Evolutionary conservation across 2,113 vertebrate genomes (phyloP), one percentile per base, ranked within the genome.

Genomic region (Columbina picui): DNA sequence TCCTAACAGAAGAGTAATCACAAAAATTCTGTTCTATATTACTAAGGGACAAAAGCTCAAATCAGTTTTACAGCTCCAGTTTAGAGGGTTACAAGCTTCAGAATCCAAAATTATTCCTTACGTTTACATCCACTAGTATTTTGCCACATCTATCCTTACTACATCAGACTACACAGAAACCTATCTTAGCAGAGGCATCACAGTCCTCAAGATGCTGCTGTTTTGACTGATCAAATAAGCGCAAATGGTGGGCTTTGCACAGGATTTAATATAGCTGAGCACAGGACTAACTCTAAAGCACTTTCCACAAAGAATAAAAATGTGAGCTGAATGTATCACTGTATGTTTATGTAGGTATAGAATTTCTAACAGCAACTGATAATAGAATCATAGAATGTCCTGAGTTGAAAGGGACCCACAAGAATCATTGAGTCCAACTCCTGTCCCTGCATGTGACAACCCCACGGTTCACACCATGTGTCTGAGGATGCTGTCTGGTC

Each of bases 251-350:
- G 89, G 39, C 52, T 93, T 96, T 90, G 27, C 34, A 78, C 30
- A 50, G 30, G 68, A 89, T 96, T 96, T 78, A 77, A 76, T 82
- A 96, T n/a, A 95, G 88, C n/a, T 88, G 84, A 95, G 47, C 52
- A 87, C 50, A 93, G 92, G 47, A 79, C 25, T 84, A 83, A 81
- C 30, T 69, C 90, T 34, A 86, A 55, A 45, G 23, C 21, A 85
- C 27, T 84, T 94, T 90, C 87, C 59, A 80, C n/a, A 63, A 90
- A 84, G 63, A 88, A 90, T 36, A 65, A 92, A 88, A 80, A 57
- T 78, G 70, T 84, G 86, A 95, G 71, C 36, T 89, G 83, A 94
- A 90, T 87, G 77, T 78, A 63, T 43, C 79, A 69, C 78, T 91
- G 11, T 43, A 5, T 57, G 49, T 91, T 90, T 55, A 71, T 5